Conservation (phyloP, 2,113 vertebrate genomes). For the Alligator mississippiensis region DNA sequence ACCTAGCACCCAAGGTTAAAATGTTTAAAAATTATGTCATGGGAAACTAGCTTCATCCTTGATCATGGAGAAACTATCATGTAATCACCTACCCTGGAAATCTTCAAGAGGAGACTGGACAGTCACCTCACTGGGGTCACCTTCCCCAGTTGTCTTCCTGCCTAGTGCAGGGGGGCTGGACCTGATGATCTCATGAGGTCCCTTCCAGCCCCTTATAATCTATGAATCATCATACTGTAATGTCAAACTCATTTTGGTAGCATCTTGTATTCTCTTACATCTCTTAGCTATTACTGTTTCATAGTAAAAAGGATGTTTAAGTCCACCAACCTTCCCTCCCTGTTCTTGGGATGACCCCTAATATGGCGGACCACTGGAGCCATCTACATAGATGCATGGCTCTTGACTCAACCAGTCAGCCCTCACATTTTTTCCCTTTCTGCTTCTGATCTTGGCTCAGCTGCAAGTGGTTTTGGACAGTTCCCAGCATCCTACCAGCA, state of each 20-base stretch:
- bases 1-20: neutral
- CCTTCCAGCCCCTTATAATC: neutral
- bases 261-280: neutral
- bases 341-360: neutral
- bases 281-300: accelerated
- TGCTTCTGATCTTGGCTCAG: neutral
- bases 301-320: accelerated
- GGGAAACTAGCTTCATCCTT: neutral
- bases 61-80: neutral
- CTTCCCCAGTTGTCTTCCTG: too few relatives aligned
- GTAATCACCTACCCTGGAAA: too few relatives aligned
- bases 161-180: too few relatives aligned
- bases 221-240: neutral
- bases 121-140: too few relatives aligned
- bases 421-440: neutral
- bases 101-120: too few relatives aligned
- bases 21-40: neutral
- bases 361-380: neutral
- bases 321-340: neutral
- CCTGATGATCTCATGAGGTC: neutral
- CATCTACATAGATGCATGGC: neutral
- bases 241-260: neutral
- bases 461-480: neutral
- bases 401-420: neutral
- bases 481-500: neutral